These are phyloP conservation scores for Campylomormyrus tamandua DNA, from an alignment of 2,113 vertebrate species.

Conservation along the genomic window DNA sequence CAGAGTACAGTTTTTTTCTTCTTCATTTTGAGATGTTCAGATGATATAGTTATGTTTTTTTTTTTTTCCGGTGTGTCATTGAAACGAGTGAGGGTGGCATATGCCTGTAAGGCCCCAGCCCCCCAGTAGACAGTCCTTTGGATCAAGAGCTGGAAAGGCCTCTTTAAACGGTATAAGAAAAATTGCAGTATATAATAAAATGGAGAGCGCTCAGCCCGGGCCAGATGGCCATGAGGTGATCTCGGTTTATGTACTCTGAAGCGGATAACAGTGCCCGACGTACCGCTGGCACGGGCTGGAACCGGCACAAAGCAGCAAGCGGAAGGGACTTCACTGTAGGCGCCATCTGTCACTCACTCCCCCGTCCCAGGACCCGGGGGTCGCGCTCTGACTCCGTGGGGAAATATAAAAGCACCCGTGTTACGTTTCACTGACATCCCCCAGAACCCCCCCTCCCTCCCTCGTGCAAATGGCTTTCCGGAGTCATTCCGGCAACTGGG, in stretches of 20 bases:
- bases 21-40: background rate
- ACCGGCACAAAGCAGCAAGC: background rate
- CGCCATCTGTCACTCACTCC: constrained; percentile 1
- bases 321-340: background rate
- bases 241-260: constrained; percentile 4
- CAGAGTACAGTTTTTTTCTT: background rate
- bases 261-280: background rate
- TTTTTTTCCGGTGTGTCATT: background rate
- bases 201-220: background rate
- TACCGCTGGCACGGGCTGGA: background rate
- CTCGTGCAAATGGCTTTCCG: background rate
- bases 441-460: background rate
- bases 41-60: background rate
- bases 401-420: background rate
- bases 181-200: background rate
- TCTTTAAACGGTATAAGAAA: background rate
- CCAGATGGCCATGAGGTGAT: constrained; percentile 11
- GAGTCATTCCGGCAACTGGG: background rate
- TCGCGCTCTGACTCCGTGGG: background rate
- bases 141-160: background rate
- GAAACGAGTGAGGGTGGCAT: background rate
- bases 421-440: background rate
- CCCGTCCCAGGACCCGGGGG: background rate
- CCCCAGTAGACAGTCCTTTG: background rate
- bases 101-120: background rate